Evolutionary conservation across 1,140 invertebrate species (phyloP), one percentile per base, ranked within the genome.

Genomic region (Ephestia elutella): DNA sequence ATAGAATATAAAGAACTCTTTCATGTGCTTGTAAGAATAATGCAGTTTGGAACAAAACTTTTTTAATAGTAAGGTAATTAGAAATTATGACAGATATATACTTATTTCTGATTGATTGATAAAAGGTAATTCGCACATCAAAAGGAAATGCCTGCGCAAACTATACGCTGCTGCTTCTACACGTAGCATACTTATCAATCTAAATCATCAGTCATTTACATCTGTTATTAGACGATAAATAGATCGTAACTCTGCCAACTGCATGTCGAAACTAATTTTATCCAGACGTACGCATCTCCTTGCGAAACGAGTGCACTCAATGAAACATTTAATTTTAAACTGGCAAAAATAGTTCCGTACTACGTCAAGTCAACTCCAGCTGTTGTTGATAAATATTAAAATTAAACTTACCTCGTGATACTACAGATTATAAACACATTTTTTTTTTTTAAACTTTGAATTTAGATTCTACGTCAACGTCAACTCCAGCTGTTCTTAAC

Each of bases 211-310:
- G 20, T 59, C 35, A 44, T 59, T 59, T 25, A 59, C 38, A 51
- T 54, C 11, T 59, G 32, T 28, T 53, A 53, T 59, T 32, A 49
- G 30, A 59, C 35, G 53, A 54, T 59, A 59, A 59, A 59, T 59
- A 54, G 57, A 59, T 28, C 50, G 13, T 19, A 21, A 21, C 50
- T 25, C 21, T 51, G 57, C 57, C 57, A 59, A 54, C 20, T 53
- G 57, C 57, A 58, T 53, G 49, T 59, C 50, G 38, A 35, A 32
- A 59, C 57, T 59, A 59, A 59, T 59, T 59, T 54, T 59, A 59
- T 30, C 57, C 35, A 54, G n/a, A 17, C 57, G 57, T 38, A 30
- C 49, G 49, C 49, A 20, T 25, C 13, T 19, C 20, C n/a, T 25
- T 21, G 20, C 50, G 21, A 44, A 44, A 44, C n/a, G 13, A 44